Base-by-base conservation (phyloP, 2,888 invertebrate genomes). In the Tethea ocularis region DNA sequence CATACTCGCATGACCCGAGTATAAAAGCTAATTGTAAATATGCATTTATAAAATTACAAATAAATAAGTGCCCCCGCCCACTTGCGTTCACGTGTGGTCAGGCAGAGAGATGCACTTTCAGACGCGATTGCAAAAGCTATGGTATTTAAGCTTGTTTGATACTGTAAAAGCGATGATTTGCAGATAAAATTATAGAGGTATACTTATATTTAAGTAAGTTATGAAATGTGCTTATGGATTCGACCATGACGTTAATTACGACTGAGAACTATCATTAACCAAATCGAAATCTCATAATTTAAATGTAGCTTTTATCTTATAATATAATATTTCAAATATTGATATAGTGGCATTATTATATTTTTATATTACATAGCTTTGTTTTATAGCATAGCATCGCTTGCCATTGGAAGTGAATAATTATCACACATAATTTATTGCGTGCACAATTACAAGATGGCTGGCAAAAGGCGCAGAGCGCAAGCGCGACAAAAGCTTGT, bases 391-490 rank as follows among this genome's bases (percentile, higher is more conserved):
- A 46, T n/a, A 46, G 20, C 46, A 46, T 20, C 46, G 46, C 46
- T 46, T 20, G 17, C 46, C 20, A 20, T 46, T 46, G 46, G 46
- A 20, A 2, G 20, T 10, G 10, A 20, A 3, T 10, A 46, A 46
- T 46, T 10, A 46, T n/a, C 13, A 24, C 61, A 61, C 56, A 58
- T 61, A 65, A 69, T 72, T 74, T 72, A 68, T 71, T 67, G 69
- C 74, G 66, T 65, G 67, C 73, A 76, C 82, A 78, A 80, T 85
- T 77, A 78, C 83, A 86, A 83, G 63, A 84, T 80, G 79, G 79
- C 77, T 65, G 68, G 68, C 75, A 77, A 78, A 81, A 78, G 82
- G 82, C 74, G 76, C 81, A 66, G 17, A 10, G 26, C 68, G 67
- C 65, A 66, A 61, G 71, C 76, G 69, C 77, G 78, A 83, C 81